A percentile compares a stretch with the other conserved stretches of the same genome.
Evolutionary conservation across 2,888 invertebrate species (phyloP).

Genomic region (Drosophila helvetica): DNA sequence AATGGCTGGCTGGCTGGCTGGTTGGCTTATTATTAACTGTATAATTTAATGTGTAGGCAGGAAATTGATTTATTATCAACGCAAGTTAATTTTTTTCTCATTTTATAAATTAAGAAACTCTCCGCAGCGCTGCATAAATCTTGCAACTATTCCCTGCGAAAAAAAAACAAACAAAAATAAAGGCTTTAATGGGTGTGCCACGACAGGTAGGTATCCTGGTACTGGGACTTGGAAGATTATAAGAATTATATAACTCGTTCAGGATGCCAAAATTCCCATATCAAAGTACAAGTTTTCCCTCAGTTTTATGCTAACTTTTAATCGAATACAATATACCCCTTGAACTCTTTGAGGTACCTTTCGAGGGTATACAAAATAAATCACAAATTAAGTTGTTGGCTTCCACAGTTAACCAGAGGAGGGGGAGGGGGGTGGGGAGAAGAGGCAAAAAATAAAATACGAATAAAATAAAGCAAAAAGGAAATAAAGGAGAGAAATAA

Average conservation of each 20-base stretch:
- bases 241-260: not conserved
- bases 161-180: conserved; percentile 8
- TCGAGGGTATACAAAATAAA: conserved; percentile 54
- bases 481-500: conserved; percentile 31
- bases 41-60: conserved; percentile 78
- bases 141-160: conserved; percentile 40
- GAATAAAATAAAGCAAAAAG: conserved; percentile 38
- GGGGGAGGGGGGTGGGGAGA: conserved; percentile 40
- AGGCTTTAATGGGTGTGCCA: not conserved
- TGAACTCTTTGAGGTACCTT: not conserved
- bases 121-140: conserved; percentile 58
- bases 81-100: conserved; percentile 70
- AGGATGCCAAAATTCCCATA: too few relatives aligned
- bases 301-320: too few relatives aligned
- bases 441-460: conserved; percentile 19
- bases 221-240: not conserved
- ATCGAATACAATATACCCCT: too few relatives aligned
- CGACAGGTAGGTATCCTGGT: not conserved
- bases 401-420: conserved; percentile 72
- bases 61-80: conserved; percentile 79
- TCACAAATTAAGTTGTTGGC: conserved; percentile 79
- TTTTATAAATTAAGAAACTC: conserved; percentile 68
- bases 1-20: too few relatives aligned
- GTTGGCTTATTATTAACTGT: conserved; percentile 75
- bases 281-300: too few relatives aligned